Base-by-base conservation (phyloP, 1,140 invertebrate species). In the Phymorhynchus buccinoides region DNA sequence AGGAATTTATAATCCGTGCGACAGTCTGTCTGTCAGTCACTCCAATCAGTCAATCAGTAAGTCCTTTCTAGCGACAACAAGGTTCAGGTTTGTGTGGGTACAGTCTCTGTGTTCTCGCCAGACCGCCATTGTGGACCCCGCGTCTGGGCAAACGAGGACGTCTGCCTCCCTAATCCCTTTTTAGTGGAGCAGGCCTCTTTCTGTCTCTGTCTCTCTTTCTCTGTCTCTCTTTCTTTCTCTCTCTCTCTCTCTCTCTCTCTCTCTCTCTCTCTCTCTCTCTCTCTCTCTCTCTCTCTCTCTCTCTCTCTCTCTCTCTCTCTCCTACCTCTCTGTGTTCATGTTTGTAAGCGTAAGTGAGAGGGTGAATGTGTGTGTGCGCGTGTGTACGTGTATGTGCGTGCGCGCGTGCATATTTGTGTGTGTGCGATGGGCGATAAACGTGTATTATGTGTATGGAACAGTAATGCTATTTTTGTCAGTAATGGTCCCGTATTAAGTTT, bases 151-250 rank as follows among this genome's bases (percentile, higher is more conserved):
- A 73, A 73, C 71, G 71, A 18, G 12, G 22, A 12, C 32, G 71
- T 73, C 71, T 73, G 71, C 71, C 37, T 35, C 71, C 16, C 37
- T 73, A 73, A 73, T 73, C 71, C 71, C 37, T 22, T 32, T 14
- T 35, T 35, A 32, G 14, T 16, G 4, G 4, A 62, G 14, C n/a
- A n/a, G n/a, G n/a, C n/a, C n/a, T n/a, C n/a, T n/a, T n/a, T n/a
- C n/a, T n/a, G n/a, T n/a, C n/a, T n/a, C n/a, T n/a, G n/a, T n/a
- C n/a, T n/a, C n/a, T n/a, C n/a, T n/a, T n/a, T n/a, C n/a, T n/a
- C n/a, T n/a, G n/a, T n/a, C n/a, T n/a, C n/a, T n/a, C n/a, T n/a
- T n/a, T 14, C 52, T 56, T 27, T 56, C 27, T 12, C 27, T 27
- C 52, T 56, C 12, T 56, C 12, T 12, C 27, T 56, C 52, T 27